Evolutionary conservation across 2,797 vertebrate species (phyloP), one percentile per base, ranked within the genome.

Genomic region (Mormyrops attenuatus): DNA sequence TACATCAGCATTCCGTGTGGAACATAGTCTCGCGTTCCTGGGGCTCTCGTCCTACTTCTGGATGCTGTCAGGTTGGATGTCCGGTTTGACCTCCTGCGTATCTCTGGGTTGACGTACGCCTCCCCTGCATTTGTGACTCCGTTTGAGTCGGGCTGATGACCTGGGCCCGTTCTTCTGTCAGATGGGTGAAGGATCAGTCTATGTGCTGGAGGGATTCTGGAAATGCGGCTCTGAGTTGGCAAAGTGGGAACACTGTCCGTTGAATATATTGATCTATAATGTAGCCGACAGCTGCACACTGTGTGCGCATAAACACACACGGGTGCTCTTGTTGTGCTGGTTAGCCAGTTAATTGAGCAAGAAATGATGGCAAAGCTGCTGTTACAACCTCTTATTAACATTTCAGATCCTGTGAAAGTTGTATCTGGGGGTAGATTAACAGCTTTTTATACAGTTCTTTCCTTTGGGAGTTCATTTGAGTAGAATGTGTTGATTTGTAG

Each of bases 401-500:
- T 53, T 53, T 86, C n/a, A 38, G 49, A 8, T 53, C 49, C 13
- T 55, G 49, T 34, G 30, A 55, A 53, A 3, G 22, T 52, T 86
- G 84, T 52, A 55, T 53, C 4, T 26, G 26, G 22, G 49, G 26
- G 69, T 41, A 17, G 34, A 77, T 47, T 5, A 55, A 52, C 22
- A 86, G 85, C 50, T 86, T 6, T 86, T 86, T 53, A 53, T 86
- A 17, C 85, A 55, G 50, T 53, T 86, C 17, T 86, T 86, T 86
- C 84, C 84, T 86, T 86, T 34, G 49, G 26, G 85, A 34, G 11
- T 30, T 82, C n/a, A 22, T 7, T 82, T 82, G 41, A 82, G 8
- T n/a, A 47, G 15, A 86, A 85, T 34, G 22, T 53, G 11, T 8
- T 38, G 49, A 52, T 55, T 55, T 52, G 52, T 85, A 22, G 49